These are phyloP conservation scores for Hesperophylax magnus DNA, from an alignment of 1,140 invertebrate species.

Conservation along the genomic window DNA sequence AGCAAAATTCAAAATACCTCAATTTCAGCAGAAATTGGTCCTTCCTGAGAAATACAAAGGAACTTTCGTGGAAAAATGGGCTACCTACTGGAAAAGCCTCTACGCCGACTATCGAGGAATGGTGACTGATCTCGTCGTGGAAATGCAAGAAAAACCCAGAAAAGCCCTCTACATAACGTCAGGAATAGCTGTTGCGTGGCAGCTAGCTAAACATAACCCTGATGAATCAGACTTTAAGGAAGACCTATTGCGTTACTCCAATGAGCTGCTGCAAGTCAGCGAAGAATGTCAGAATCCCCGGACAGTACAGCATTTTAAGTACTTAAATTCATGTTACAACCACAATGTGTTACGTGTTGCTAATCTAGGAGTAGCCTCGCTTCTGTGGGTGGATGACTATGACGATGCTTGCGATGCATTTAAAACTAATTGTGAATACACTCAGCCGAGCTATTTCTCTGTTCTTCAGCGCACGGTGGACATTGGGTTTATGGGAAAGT, in stretches of 20 bases:
- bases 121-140: conserved; percentile 70
- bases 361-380: conserved; percentile 79
- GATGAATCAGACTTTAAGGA: conserved; percentile 75
- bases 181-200: conserved; percentile 65
- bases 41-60: conserved; percentile 73
- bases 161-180: conserved; percentile 69
- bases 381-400: conserved; percentile 83
- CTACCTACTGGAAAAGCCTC: conserved; percentile 75
- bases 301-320: conserved; percentile 76
- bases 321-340: conserved; percentile 76
- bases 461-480: conserved; percentile 81
- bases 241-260: conserved; percentile 71
- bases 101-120: conserved; percentile 76
- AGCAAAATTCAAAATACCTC: conserved; percentile 56
- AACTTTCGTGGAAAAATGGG: conserved; percentile 76
- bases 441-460: conserved; percentile 74
- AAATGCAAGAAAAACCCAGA: conserved; percentile 71
- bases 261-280: conserved; percentile 78
- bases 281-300: conserved; percentile 77
- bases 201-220: conserved; percentile 75
- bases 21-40: conserved; percentile 60
- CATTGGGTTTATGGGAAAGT: conserved; percentile 82
- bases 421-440: conserved; percentile 80
- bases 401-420: conserved; percentile 77
- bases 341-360: conserved; percentile 76